phyloP scores from a whole-genome alignment of 1,140 invertebrate species.

The Xylocopa sonorina region DNA sequence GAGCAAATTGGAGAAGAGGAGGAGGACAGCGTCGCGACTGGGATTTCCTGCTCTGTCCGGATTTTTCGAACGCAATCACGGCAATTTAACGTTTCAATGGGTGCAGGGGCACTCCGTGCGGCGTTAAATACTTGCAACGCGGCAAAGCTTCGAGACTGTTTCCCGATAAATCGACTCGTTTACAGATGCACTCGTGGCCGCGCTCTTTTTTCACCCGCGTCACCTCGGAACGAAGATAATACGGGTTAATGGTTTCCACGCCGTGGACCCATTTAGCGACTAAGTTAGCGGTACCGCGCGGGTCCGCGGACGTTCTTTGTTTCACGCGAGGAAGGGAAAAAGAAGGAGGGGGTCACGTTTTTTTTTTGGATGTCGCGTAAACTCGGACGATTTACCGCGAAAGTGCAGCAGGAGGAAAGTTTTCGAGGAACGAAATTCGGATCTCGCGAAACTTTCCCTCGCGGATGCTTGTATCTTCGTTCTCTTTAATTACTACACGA shows the following conservation, averaged over 20 bases:
- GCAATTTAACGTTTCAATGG: slow-evolving; percentile 32
- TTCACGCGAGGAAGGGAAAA: not conserved
- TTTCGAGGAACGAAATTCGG: not conserved
- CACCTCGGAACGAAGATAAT: not conserved
- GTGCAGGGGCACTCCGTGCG: not conserved
- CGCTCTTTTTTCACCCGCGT: not conserved
- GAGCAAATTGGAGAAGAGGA: not conserved
- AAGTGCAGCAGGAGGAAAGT: not conserved
- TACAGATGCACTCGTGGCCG: not conserved
- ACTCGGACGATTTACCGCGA: not conserved
- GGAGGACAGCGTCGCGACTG: not conserved
- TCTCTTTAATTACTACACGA: not conserved
- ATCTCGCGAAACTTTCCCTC: too few species aligned
- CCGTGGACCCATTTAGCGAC: not conserved
- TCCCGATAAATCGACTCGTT: slow-evolving; percentile 37
- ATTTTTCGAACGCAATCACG: slow-evolving; percentile 19
- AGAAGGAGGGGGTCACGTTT: not conserved
- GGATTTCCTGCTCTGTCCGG: not conserved
- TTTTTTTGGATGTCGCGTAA: not conserved
- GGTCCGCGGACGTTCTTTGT: slow-evolving; percentile 1
- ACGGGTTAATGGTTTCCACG: slow-evolving; percentile 21
- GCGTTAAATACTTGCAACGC: not conserved
- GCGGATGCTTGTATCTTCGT: not conserved
- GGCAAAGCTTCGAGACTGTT: slow-evolving; percentile 11
- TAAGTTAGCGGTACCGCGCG: not conserved